phyloP scores from a whole-genome alignment of 1,140 invertebrate species.

The Drosophila lowei region DNA sequence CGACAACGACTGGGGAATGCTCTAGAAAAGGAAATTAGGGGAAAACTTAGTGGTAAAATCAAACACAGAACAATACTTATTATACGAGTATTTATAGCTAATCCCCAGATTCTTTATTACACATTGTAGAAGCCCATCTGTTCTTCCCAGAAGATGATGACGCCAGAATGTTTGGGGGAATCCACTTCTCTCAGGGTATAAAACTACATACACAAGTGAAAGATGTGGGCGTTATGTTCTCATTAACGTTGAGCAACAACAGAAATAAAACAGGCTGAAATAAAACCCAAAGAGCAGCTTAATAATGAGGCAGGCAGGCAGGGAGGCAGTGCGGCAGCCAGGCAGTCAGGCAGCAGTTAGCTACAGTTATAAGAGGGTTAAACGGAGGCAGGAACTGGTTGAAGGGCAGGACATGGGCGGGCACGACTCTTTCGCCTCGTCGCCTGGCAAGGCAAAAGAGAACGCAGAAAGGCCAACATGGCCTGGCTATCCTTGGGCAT shows the following conservation, averaged over 20 bases:
- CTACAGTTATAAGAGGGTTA: conserved; percentile 39
- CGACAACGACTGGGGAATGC: not conserved
- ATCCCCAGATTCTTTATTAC: too few relatives aligned
- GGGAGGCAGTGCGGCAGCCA: not conserved
- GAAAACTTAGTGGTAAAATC: not conserved
- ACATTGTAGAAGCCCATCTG: too few relatives aligned
- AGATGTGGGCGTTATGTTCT: conserved; percentile 46
- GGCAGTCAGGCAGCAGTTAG: conserved; percentile 23
- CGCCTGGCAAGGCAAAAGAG: conserved; percentile 1
- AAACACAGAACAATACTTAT: too few relatives aligned
- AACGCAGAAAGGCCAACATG: not conserved
- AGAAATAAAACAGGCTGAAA: conserved; percentile 19
- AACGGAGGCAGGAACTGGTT: conserved; percentile 11
- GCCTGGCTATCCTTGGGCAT: conserved; percentile 50
- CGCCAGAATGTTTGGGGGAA: too few relatives aligned
- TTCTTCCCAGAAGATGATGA: too few relatives aligned
- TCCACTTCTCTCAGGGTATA: conserved; percentile 12
- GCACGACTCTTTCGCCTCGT: conserved; percentile 3
- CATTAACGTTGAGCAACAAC: conserved; percentile 32
- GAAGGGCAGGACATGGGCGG: conserved; percentile 19
- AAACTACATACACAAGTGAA: conserved; percentile 9
- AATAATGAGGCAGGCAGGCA: conserved; percentile 15
- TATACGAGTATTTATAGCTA: too few relatives aligned
- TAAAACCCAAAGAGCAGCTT: conserved; percentile 32
- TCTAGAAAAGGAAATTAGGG: not conserved